A percentile compares a stretch with the other conserved stretches of the same genome.
These are phyloP conservation scores for Corythornis madagascariensis DNA, from an alignment of 2,113 vertebrate species.

Conservation along the genomic window DNA sequence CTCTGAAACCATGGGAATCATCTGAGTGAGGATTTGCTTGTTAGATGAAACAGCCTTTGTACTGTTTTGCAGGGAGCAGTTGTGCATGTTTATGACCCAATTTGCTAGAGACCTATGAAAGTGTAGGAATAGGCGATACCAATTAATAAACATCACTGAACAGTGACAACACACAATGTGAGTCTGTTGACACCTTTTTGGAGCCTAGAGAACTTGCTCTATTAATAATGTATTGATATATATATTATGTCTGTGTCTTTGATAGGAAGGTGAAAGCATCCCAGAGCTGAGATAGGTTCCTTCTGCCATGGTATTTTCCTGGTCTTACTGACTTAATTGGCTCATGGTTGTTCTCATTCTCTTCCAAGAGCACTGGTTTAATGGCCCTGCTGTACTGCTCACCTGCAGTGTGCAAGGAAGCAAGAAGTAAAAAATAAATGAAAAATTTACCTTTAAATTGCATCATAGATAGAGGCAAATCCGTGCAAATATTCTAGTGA, in stretches of 20 bases:
- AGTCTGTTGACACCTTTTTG: neutral
- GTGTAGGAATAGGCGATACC: neutral
- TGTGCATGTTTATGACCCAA: neutral
- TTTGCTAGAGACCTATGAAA: neutral
- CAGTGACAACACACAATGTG: neutral
- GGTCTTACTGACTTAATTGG: neutral
- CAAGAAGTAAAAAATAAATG: neutral
- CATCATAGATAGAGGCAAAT: neutral
- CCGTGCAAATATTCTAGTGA: neutral
- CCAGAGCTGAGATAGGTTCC: neutral
- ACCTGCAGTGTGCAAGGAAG: neutral
- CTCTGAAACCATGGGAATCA: neutral
- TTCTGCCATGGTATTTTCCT: constrained; percentile 7
- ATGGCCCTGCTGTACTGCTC: neutral
- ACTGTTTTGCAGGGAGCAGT: neutral
- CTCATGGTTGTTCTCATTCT: constrained; percentile 1
- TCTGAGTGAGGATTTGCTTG: neutral
- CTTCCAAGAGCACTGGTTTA: neutral
- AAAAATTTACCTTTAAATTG: constrained; percentile 16
- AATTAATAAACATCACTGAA: neutral
- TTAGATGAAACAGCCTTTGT: neutral
- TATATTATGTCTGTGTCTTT: neutral
- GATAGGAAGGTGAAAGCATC: neutral
- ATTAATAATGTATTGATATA: neutral
- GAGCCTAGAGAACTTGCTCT: neutral